Percentiles rank a stretch among this genome's conserved stretches.
These are phyloP conservation scores for Microcebus ravelobensis DNA, from an alignment of 2,113 vertebrate genomes.

Conservation along the genomic window DNA sequence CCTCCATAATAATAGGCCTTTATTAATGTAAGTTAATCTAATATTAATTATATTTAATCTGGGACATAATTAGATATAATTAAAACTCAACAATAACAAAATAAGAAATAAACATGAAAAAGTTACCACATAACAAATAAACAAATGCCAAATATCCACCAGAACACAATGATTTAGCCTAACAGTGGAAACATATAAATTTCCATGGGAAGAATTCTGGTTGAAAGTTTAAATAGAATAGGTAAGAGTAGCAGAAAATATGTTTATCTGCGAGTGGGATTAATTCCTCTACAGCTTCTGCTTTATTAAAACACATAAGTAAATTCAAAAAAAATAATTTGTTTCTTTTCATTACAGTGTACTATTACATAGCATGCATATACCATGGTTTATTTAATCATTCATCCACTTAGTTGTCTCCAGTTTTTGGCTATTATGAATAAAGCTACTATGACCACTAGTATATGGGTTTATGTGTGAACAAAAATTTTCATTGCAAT, in stretches of 20 bases:
- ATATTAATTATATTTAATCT: not conserved
- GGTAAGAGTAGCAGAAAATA: not conserved
- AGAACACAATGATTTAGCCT: not conserved
- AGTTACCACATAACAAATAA: not conserved
- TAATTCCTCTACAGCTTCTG: not conserved
- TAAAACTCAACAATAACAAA: not conserved
- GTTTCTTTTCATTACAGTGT: not conserved
- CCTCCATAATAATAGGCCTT: not conserved
- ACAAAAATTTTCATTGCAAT: conserved; percentile 15
- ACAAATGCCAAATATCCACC: not conserved
- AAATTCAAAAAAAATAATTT: not conserved
- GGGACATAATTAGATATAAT: not conserved
- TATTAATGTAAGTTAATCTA: not conserved
- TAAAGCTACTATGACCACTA: not conserved
- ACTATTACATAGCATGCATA: not conserved
- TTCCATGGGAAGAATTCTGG: not conserved
- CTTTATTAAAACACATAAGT: not conserved
- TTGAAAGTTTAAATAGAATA: not conserved
- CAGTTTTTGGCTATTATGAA: not conserved
- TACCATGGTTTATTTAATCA: not conserved
- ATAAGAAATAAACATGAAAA: not conserved
- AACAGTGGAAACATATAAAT: not conserved
- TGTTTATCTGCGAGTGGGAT: not conserved
- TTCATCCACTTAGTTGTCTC: not conserved
- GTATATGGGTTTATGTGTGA: not conserved